These are phyloP conservation scores for Lymantria dispar DNA, from an alignment of 2,888 invertebrate genomes.

Conservation along the genomic window DNA sequence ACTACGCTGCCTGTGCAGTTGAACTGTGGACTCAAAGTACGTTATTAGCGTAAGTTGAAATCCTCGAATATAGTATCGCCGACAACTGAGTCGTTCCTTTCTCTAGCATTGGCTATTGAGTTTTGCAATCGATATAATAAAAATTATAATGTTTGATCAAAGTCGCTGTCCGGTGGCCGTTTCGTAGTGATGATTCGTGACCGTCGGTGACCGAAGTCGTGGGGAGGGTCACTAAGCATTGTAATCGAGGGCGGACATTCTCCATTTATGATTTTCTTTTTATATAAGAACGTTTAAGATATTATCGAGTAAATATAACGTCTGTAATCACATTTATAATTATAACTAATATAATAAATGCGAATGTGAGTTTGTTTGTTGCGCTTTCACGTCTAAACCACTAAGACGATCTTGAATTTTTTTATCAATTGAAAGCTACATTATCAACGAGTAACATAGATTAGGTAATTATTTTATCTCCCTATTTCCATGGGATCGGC, in stretches of 20 bases:
- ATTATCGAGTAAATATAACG: too few relatives aligned
- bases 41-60: conserved; percentile 5
- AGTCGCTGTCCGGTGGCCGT: conserved; percentile 31
- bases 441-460: too few relatives aligned
- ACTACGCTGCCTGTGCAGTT: too few relatives aligned
- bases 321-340: too few relatives aligned
- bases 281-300: not conserved
- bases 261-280: not conserved
- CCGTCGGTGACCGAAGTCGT: conserved; percentile 37
- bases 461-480: too few relatives aligned
- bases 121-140: conserved; percentile 14
- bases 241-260: not conserved
- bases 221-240: conserved; percentile 25
- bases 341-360: too few relatives aligned
- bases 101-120: conserved; percentile 23
- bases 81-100: conserved; percentile 10
- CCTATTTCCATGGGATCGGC: too few relatives aligned
- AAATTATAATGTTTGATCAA: conserved; percentile 28
- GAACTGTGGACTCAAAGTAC: too few relatives aligned
- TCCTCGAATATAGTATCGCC: not conserved
- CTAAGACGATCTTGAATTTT: too few relatives aligned
- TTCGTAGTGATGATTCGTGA: conserved; percentile 45
- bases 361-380: too few relatives aligned
- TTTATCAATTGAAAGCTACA: too few relatives aligned
- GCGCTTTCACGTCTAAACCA: too few relatives aligned